These are phyloP conservation scores for Hylomyscus alleni DNA, from an alignment of 2,797 vertebrate genomes.

Conservation along the genomic window DNA sequence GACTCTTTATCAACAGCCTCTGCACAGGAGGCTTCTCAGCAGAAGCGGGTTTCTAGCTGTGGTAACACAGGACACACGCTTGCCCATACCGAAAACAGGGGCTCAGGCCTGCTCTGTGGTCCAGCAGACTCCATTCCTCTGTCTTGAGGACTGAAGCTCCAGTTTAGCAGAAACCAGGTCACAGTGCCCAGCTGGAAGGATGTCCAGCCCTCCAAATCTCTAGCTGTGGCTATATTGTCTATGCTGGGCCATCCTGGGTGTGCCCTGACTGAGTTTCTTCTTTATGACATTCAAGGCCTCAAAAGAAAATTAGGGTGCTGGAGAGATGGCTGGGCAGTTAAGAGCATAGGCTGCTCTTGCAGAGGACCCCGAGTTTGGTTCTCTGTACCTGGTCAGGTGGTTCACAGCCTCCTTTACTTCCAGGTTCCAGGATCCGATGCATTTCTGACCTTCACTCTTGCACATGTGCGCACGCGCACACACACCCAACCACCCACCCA, in stretches of 20 bases:
- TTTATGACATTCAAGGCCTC: neutral
- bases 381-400: neutral
- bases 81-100: neutral
- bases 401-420: neutral
- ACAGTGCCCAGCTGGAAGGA: neutral
- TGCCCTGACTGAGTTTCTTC: neutral
- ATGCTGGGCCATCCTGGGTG: accelerated
- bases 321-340: neutral
- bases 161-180: neutral
- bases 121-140: accelerated
- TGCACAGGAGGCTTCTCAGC: neutral
- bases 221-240: accelerated
- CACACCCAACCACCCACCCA: too few relatives aligned
- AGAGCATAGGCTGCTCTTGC: neutral
- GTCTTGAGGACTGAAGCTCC: neutral
- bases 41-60: constrained; percentile 24
- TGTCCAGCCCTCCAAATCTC: neutral
- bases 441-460: neutral
- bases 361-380: neutral
- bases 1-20: neutral
- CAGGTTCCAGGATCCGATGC: neutral
- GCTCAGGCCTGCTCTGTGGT: neutral
- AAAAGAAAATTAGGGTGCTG: neutral
- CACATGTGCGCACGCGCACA: neutral
- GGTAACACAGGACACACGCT: neutral